Percentiles rank a stretch among this genome's conserved stretches.
Evolutionary conservation across 37 sponge, comb jelly and placozoan species (phyloP).

Genomic region (Mnemiopsis leidyi): DNA sequence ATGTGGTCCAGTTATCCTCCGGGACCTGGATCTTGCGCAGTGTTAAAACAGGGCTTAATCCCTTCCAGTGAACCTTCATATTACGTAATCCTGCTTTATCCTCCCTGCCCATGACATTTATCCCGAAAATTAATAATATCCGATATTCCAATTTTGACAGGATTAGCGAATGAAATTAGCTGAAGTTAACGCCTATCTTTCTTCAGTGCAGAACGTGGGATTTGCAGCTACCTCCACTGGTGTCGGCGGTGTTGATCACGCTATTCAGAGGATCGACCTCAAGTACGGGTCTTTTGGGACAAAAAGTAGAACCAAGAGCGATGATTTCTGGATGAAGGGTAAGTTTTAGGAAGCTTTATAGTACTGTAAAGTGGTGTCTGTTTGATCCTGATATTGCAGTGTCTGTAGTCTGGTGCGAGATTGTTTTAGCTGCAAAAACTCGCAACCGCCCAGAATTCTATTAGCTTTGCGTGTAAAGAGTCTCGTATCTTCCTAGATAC

Average conservation of each 20-base stretch:
- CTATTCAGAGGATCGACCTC: conserved; percentile 21
- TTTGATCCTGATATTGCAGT: too few species aligned
- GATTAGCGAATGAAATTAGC: neutral
- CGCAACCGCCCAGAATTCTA: neutral
- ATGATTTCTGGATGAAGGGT: conserved; percentile 18
- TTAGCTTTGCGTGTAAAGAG: neutral
- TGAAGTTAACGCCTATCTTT: too few species aligned
- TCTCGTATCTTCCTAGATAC: neutral
- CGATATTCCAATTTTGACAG: neutral
- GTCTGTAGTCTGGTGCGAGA: too few species aligned
- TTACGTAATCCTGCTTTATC: too few species aligned
- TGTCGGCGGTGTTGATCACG: neutral
- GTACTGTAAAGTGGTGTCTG: neutral
- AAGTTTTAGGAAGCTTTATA: neutral
- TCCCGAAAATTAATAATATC: neutral
- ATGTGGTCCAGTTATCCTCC: too few species aligned
- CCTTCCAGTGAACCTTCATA: too few species aligned
- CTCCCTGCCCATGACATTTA: neutral
- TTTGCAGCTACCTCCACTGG: neutral
- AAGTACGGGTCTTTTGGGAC: neutral
- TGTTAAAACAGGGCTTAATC: too few species aligned
- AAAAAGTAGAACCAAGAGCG: neutral
- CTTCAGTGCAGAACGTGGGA: conserved; percentile 38
- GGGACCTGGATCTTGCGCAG: too few species aligned
- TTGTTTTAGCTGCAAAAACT: too few species aligned